Evolutionary conservation across 2,113 vertebrate genomes (phyloP), one percentile per base, ranked within the genome.

Genomic region (Limanda limanda): DNA sequence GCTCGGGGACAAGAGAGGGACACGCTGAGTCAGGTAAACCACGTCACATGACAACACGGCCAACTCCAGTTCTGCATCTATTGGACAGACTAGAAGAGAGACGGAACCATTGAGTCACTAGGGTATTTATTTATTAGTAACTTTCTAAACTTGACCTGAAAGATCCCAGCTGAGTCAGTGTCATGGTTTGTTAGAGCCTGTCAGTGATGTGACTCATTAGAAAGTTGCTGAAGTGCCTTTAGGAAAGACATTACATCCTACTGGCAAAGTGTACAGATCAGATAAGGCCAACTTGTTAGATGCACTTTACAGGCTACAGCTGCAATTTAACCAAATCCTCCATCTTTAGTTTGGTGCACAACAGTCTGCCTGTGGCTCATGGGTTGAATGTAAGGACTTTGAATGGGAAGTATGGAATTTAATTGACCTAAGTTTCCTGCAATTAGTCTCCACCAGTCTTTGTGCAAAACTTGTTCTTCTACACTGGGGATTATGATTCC

Each of bases 21-120:
- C 2, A 1, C 15, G 1, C 65, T 10, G 0, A 86, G 76, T 65
- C 81, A 84, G 92, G 92, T 94, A 81, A 58, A 68, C 17, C 27
- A 3, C 13, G 23, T 20, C 14, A 6, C n/a, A 18, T 66, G 24
- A n/a, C n/a, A 27, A 20, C 5, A 61, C 12, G 12, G 3, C 15
- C 15, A 17, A 14, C 15, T 47, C 45, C 45, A 47, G 12, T 13
- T 47, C 4, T 17, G 12, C 15, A 17, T 47, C 15, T 17, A 4
- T 47, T 47, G 35, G 35, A 37, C 35, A 37, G 35, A 37, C 9
- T 47, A 18, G 47, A 15, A 6, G 47, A 15, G 61, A 63, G 23
- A n/a, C 37, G 20, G n/a, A 20, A 21, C 20, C 10, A n/a, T 15
- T 1, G 20, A 20, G 20, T 11, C 60, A 8, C 11, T 37, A 18